phyloP scores from a whole-genome alignment of 2,113 vertebrate species.

The Mobula hypostoma region DNA sequence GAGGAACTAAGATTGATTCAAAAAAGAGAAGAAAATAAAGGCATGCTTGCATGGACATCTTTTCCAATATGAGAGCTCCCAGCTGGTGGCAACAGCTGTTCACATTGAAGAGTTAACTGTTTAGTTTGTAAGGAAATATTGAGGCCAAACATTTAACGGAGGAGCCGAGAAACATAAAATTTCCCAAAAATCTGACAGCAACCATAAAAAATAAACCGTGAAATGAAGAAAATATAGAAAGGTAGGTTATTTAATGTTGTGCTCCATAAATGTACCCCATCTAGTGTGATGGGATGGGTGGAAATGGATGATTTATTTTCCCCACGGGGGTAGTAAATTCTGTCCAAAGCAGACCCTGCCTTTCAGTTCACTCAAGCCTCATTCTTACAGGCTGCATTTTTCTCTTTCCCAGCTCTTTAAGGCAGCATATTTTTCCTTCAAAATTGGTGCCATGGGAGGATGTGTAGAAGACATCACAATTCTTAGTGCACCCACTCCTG shows the following conservation, averaged over 20 bases:
- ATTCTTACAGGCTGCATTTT: slow-evolving; percentile 40
- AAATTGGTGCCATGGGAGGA: slow-evolving; percentile 59
- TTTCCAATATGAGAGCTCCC: slow-evolving; percentile 21
- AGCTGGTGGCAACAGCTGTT: slow-evolving; percentile 9
- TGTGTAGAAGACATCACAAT: slow-evolving; percentile 56
- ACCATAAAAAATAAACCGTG: slow-evolving; percentile 49
- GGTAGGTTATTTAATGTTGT: slow-evolving; percentile 66
- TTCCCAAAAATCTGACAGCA: slow-evolving; percentile 51
- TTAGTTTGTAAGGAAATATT: slow-evolving; percentile 30
- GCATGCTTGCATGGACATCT: slow-evolving; percentile 16
- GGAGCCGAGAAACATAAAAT: slow-evolving; percentile 23
- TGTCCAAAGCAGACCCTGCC: slow-evolving; percentile 48
- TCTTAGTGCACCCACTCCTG: slow-evolving; percentile 45
- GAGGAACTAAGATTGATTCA: background rate
- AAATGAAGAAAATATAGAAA: slow-evolving; percentile 57
- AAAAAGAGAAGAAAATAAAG: background rate
- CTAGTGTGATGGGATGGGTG: slow-evolving; percentile 59
- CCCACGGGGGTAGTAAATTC: slow-evolving; percentile 66
- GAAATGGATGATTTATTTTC: slow-evolving; percentile 60
- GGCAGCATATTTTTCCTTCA: slow-evolving; percentile 41
- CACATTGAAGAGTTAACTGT: slow-evolving; percentile 25
- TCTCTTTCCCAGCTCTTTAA: slow-evolving; percentile 34
- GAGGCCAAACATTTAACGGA: background rate
- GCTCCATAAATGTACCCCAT: slow-evolving; percentile 53
- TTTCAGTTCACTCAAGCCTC: slow-evolving; percentile 44